phyloP scores from a whole-genome alignment of 1,140 invertebrate genomes.

The Nixonia krombeini region DNA sequence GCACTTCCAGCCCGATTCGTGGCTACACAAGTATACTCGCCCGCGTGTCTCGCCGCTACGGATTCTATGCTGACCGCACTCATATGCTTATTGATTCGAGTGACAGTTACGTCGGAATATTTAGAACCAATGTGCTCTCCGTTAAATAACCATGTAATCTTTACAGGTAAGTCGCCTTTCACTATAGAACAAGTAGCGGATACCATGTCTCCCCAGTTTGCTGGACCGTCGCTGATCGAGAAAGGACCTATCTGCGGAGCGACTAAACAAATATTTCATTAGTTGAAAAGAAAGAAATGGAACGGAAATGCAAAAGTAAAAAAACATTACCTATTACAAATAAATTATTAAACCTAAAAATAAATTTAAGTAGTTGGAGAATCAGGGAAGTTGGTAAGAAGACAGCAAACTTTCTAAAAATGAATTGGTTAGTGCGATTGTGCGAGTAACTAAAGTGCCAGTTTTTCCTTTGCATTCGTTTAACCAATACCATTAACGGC shows the following conservation, averaged over 20 bases:
- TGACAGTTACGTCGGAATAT: slow-evolving; percentile 79
- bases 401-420: slow-evolving; percentile 14
- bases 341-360: neutral
- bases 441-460: neutral
- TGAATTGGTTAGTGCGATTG: neutral
- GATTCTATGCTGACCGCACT: slow-evolving; percentile 85
- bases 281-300: slow-evolving; percentile 12
- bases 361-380: neutral
- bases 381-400: slow-evolving; percentile 34
- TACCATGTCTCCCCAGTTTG: slow-evolving; percentile 85
- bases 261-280: slow-evolving; percentile 51
- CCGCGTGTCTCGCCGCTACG: slow-evolving; percentile 82
- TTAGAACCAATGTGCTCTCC: slow-evolving; percentile 74
- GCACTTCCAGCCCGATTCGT: slow-evolving; percentile 81
- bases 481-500: slow-evolving; percentile 51
- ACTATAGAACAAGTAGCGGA: slow-evolving; percentile 83
- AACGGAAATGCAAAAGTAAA: neutral
- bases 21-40: slow-evolving; percentile 86
- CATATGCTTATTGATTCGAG: slow-evolving; percentile 82
- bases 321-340: too few relatives aligned
- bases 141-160: slow-evolving; percentile 85
- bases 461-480: neutral
- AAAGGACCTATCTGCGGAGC: slow-evolving; percentile 81
- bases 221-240: slow-evolving; percentile 81
- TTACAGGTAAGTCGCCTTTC: slow-evolving; percentile 83